These are phyloP conservation scores for Nematopogon swammerdamellus DNA, from an alignment of 2,888 invertebrate species.

Conservation along the genomic window DNA sequence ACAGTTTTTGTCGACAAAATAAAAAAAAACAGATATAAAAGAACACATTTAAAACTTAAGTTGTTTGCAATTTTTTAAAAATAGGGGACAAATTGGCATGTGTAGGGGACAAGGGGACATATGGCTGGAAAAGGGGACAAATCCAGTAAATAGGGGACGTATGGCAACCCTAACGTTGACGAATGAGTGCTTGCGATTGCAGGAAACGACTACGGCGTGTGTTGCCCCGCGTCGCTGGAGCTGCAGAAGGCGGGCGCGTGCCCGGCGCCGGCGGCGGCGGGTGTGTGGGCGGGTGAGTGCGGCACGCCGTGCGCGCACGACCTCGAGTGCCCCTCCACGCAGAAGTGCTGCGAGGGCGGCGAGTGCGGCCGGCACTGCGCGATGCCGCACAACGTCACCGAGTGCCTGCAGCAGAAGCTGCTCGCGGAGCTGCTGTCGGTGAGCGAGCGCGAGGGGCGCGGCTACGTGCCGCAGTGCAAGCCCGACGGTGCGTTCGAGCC, in stretches of 20 bases:
- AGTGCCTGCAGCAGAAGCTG: conserved; percentile 75
- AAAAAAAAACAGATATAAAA: too few species aligned
- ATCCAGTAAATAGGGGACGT: too few species aligned
- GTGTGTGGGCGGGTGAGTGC: conserved; percentile 43
- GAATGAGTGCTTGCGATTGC: conserved; percentile 7
- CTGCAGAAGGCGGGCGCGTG: conserved; percentile 78
- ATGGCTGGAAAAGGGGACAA: too few species aligned
- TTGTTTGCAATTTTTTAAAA: too few species aligned
- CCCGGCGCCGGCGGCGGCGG: conserved; percentile 48
- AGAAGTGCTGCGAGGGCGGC: conserved; percentile 76
- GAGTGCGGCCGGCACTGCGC: conserved; percentile 72
- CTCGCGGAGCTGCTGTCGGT: conserved; percentile 73
- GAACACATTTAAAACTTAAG: too few species aligned
- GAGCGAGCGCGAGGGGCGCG: conserved; percentile 76
- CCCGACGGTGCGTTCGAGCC: conserved; percentile 68
- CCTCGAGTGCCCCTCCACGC: conserved; percentile 76
- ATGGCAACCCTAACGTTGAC: too few species aligned
- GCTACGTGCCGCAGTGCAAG: conserved; percentile 80
- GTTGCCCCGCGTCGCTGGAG: conserved; percentile 75
- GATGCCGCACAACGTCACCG: conserved; percentile 72
- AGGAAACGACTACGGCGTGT: conserved; percentile 85
- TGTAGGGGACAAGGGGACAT: too few species aligned
- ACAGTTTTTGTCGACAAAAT: too few species aligned
- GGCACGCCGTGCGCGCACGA: conserved; percentile 73
- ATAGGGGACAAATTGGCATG: too few species aligned